Evolutionary conservation across 64 coral and sea anemone species (phyloP).

Genomic region (Exaiptasia diaphana): DNA sequence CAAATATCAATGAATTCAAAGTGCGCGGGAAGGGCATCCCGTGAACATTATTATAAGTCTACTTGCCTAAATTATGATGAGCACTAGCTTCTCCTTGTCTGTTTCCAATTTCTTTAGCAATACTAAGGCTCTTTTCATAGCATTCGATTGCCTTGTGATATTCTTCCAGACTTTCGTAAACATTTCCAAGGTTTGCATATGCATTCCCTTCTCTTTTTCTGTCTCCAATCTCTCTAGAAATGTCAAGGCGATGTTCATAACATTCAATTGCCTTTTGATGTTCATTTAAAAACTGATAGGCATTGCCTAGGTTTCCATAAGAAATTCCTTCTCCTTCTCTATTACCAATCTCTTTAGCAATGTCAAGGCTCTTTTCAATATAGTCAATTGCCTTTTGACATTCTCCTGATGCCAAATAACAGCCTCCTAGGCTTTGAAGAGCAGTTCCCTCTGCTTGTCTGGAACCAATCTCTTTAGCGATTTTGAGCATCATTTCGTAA

Average conservation of each 20-base stretch:
- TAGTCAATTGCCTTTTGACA: background rate
- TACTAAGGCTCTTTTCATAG: background rate
- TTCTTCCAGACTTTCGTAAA: background rate
- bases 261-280: background rate
- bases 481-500: background rate
- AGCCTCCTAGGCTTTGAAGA: background rate
- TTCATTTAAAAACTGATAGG: background rate
- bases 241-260: background rate
- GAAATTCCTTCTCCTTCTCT: background rate
- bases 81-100: background rate
- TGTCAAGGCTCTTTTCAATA: background rate
- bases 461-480: background rate
- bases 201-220: conserved; percentile 2
- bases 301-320: background rate
- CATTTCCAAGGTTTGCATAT: background rate
- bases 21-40: too few relatives aligned
- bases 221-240: background rate
- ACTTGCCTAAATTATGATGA: background rate
- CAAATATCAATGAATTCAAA: too few relatives aligned
- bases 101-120: conserved; percentile 7
- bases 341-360: background rate
- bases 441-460: background rate
- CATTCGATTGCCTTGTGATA: background rate
- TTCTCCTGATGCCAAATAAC: background rate
- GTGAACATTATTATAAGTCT: too few relatives aligned